These are phyloP conservation scores for Gastracanthus pulcherrimus DNA, from an alignment of 2,888 invertebrate species.

Conservation along the genomic window DNA sequence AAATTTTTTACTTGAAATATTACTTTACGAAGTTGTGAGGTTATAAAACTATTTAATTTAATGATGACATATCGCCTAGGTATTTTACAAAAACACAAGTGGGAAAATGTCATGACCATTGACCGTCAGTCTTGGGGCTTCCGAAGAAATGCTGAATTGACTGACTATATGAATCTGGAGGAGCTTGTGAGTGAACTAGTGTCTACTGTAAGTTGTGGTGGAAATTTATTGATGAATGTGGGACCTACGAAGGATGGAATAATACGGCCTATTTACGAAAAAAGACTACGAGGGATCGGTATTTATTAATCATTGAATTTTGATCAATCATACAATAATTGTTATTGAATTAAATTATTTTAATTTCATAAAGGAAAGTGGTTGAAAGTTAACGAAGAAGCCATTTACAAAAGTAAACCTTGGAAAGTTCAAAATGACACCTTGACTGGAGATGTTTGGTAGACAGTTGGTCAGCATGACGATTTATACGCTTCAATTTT, in stretches of 20 bases:
- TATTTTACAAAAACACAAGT: conserved; percentile 87
- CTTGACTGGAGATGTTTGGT: conserved; percentile 85
- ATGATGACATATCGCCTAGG: conserved; percentile 71
- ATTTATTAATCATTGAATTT: not conserved
- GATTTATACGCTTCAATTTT: conserved; percentile 84
- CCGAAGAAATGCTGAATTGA: conserved; percentile 84
- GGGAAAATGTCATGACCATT: conserved; percentile 97
- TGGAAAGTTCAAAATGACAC: conserved; percentile 92
- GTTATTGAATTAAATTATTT: not conserved
- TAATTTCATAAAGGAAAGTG: conserved; percentile 78
- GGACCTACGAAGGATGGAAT: conserved; percentile 94
- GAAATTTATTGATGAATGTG: conserved; percentile 90
- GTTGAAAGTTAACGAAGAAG: conserved; percentile 91
- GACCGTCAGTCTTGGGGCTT: conserved; percentile 93
- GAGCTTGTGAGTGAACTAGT: conserved; percentile 86
- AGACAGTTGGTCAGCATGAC: conserved; percentile 79
- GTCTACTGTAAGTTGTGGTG: conserved; percentile 90
- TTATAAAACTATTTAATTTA: no score
- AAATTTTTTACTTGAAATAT: no score
- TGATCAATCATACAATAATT: not conserved
- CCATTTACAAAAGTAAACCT: conserved; percentile 88
- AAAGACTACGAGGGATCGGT: conserved; percentile 78
- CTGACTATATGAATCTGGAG: conserved; percentile 83
- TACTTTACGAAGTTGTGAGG: no score
- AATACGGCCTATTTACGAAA: conserved; percentile 91